Evolutionary conservation across 2,888 invertebrate species (phyloP).

Genomic region (Limnephilus rhombicus): DNA sequence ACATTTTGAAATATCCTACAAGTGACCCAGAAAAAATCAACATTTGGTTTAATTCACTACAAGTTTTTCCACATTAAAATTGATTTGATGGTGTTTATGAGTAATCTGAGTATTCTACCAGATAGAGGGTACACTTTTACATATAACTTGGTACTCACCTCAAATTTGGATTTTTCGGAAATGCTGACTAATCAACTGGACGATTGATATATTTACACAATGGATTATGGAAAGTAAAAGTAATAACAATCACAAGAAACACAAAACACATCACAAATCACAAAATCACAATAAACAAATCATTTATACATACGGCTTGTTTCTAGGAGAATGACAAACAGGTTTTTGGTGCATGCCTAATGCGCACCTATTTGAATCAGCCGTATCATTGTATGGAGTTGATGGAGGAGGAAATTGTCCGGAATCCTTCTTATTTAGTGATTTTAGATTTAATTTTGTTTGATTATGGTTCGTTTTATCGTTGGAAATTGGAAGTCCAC

Average conservation of each 20-base stretch:
- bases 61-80: too few species aligned
- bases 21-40: too few species aligned
- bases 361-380: neutral
- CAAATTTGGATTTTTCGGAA: too few species aligned
- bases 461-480: neutral
- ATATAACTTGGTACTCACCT: too few species aligned
- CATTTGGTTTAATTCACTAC: too few species aligned
- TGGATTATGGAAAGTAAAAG: neutral
- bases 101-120: too few species aligned
- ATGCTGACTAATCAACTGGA: too few species aligned
- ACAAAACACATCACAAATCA: neutral
- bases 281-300: neutral
- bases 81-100: too few species aligned
- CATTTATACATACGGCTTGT: neutral
- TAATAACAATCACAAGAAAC: neutral
- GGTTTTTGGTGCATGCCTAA: neutral
- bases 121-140: too few species aligned
- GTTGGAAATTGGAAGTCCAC: neutral
- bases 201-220: neutral
- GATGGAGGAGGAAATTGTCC: neutral
- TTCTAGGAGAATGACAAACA: neutral
- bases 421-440: neutral
- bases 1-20: too few species aligned
- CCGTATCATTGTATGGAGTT: neutral
- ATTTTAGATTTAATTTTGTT: neutral